Evolutionary conservation across 2,113 vertebrate species (phyloP), one percentile per base, ranked within the genome.

Genomic region (Heliornis fulica): DNA sequence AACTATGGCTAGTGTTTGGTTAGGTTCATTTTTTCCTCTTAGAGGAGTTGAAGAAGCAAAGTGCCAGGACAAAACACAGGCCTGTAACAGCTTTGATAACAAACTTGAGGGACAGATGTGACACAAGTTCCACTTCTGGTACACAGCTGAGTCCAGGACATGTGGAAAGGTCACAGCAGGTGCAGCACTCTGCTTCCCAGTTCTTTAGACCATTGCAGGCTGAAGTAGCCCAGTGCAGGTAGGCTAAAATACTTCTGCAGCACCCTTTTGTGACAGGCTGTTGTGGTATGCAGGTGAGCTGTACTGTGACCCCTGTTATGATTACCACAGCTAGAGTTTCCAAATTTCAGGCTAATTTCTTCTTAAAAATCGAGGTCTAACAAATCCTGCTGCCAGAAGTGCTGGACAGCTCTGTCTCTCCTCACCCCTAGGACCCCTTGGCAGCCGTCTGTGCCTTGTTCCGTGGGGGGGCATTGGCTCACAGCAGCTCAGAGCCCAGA

Each of bases 401-500:
- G 41, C 38, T 87, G 50, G 4, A 2, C 22, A 53, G 38, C 46
- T 65, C 23, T n/a, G 15, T 40, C 13, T 72, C 28, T 68, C 15
- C 28, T 26, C 54, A 40, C 4, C 48, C 10, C 2, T 20, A 40
- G 9, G 3, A 4, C 15, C 51, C 16, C 16, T 15, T 29, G 41
- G 15, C 32, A 64, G 45, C n/a, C 26, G 5, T 28, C 60, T 32
- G 2, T 18, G 31, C 31, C 8, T 0, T 6, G 2, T 4, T 28
- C 11, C 57, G 4, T 14, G 7, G 28, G 57, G 36, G 36, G 31
- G 10, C 53, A 21, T 13, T 10, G 43, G 18, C 43, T 83, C 36
- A 1, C 40, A 28, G 32, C 15, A 11, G 4, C 16, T 53, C 7
- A 68, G 40, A 75, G 38, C 1, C 21, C 21, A 66, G 38, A 22